These are phyloP conservation scores for Cryptotis parvus DNA, from an alignment of 2,113 vertebrate species.

Conservation along the genomic window DNA sequence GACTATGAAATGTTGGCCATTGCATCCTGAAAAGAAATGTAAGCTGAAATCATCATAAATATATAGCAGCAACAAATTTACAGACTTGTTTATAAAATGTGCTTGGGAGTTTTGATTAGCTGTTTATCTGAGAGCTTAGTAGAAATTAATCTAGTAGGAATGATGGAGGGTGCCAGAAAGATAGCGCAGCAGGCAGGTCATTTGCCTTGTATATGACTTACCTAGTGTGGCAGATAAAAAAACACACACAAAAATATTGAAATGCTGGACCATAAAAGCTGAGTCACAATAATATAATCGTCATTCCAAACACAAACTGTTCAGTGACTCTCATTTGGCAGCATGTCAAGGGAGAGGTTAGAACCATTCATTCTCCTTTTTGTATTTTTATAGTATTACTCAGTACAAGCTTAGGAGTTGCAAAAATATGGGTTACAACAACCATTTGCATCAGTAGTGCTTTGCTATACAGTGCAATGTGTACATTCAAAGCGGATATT, in stretches of 20 bases:
- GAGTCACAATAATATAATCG: neutral
- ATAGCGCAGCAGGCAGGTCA: too few species aligned
- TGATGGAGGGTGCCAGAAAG: too few species aligned
- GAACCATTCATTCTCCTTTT: neutral
- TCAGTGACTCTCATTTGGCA: neutral
- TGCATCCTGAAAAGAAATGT: neutral
- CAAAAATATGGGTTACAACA: neutral
- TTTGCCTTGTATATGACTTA: too few species aligned
- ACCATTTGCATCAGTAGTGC: neutral
- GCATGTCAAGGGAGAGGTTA: rapidly evolving
- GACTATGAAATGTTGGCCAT: too few species aligned
- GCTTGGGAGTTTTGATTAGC: neutral
- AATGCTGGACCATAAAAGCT: slow-evolving; percentile 5
- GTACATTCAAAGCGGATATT: slow-evolving; percentile 27
- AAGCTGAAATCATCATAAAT: neutral
- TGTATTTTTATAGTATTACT: neutral
- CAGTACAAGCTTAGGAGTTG: neutral
- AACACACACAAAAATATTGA: neutral
- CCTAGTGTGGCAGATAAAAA: too few species aligned
- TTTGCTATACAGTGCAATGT: slow-evolving; percentile 2
- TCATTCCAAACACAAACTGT: neutral
- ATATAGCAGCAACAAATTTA: neutral
- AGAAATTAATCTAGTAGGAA: neutral
- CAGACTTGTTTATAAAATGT: neutral
- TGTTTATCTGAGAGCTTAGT: neutral